Evolutionary conservation across 2,888 invertebrate species (phyloP), one percentile per base, ranked within the genome.

Genomic region (Diarsia dahlii): DNA sequence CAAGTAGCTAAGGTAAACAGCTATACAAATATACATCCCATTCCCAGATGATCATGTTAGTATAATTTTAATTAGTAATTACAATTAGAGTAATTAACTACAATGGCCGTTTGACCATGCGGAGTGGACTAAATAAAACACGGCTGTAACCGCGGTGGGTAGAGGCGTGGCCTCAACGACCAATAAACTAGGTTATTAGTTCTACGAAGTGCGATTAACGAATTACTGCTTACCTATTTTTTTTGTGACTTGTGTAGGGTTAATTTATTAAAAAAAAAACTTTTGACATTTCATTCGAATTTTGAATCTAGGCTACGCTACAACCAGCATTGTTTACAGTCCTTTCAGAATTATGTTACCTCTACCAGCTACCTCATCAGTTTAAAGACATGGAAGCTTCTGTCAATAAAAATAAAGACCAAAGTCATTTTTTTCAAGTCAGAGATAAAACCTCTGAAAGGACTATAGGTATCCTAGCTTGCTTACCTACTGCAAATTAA

Each of bases 91-190:
- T 81, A 72, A 78, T 81, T 77, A 48, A 81, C 60, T 70, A 68
- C 52, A 80, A 79, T 79, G 48, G 54, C 64, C 56, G 20, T 28
- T 65, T 34, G 20, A 45, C 13, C 58, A 45, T 75, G 52, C 58
- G 74, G 34, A 68, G 69, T 78, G 76, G 71, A 76, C 76, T 77
- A 71, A 84, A 77, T 75, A 78, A 77, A 83, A 65, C 39, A 65
- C 62, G 78, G 69, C 39, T 48, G 6, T 20, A 48, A 5, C n/a
- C 56, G 46, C 74, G 74, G 80, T 79, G 68, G 78, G 77, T 79
- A 87, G 81, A 89, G 92, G 93, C 92, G 93, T 90, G 92, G 91
- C 84, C 79, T 83, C 74, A 81, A 84, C 89, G 87, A 88, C 92
- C 90, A 91, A 92, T 92, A 91, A 91, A 91, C 87, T 87, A 85